A percentile compares a stretch with the other conserved stretches of the same genome.
These are phyloP conservation scores for Pelusios castaneus DNA, from an alignment of 2,113 vertebrate species.

Conservation along the genomic window DNA sequence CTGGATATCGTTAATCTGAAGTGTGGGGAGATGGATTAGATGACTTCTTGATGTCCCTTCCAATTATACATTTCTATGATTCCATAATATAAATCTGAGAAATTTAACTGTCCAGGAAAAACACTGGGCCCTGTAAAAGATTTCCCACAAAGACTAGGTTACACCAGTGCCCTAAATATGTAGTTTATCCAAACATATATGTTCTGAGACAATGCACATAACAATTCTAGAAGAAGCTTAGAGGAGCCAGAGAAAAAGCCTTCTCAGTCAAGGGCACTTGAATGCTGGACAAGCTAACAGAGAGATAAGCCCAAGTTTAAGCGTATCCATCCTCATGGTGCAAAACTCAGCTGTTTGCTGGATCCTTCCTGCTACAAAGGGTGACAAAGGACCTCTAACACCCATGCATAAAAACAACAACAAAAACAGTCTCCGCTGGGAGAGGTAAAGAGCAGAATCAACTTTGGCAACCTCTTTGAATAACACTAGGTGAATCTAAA, in stretches of 20 bases:
- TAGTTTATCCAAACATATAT: not conserved
- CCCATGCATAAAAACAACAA: not conserved
- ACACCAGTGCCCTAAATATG: not conserved
- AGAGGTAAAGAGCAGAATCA: not conserved
- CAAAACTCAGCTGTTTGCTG: not conserved
- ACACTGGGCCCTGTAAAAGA: not conserved
- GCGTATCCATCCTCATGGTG: not conserved
- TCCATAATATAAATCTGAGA: not conserved
- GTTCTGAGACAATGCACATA: not conserved
- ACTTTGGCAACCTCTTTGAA: not conserved
- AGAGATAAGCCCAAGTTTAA: not conserved
- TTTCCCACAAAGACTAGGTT: not conserved
- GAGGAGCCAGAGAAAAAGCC: not conserved
- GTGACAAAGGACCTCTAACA: not conserved
- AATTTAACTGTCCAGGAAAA: not conserved
- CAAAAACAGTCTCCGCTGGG: not conserved
- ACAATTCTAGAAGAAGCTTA: not conserved
- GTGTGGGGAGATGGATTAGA: not conserved
- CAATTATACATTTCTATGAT: not conserved
- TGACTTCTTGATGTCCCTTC: not conserved
- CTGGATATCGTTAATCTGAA: too few relatives aligned
- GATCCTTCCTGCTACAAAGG: not conserved
- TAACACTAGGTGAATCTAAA: not conserved
- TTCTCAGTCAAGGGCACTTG: not conserved
- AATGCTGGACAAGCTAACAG: rapidly evolving